A percentile compares a stretch with the other conserved stretches of the same genome.
Evolutionary conservation across 2,113 vertebrate genomes (phyloP).

Genomic region (Dermatemys mawii): DNA sequence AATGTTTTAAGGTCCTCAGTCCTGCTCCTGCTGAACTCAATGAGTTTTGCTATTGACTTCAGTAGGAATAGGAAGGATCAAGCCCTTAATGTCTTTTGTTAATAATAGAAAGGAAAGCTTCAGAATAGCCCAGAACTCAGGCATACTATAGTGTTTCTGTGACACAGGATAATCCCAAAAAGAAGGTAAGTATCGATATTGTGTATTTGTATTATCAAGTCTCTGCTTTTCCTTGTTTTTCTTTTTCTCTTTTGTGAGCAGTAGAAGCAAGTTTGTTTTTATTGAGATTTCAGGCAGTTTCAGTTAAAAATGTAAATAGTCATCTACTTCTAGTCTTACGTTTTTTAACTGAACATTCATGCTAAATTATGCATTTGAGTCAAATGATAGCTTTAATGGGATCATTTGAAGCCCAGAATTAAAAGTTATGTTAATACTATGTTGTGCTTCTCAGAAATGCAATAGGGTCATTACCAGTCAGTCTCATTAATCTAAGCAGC

Average conservation of each 20-base stretch:
- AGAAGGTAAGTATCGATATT: constrained; percentile 64
- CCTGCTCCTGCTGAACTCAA: constrained; percentile 31
- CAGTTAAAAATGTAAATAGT: background rate
- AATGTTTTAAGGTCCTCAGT: constrained; percentile 19
- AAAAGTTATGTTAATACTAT: background rate
- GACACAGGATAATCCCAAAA: constrained; percentile 1
- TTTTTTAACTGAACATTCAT: background rate
- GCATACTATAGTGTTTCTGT: background rate
- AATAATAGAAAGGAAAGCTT: constrained; percentile 13
- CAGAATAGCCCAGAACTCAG: constrained; percentile 4
- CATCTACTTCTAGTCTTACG: background rate
- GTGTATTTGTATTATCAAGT: background rate
- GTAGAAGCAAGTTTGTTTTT: background rate
- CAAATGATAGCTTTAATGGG: background rate
- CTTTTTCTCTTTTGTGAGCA: constrained; percentile 1
- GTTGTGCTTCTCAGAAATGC: background rate
- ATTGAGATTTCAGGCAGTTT: background rate
- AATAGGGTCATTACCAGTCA: background rate
- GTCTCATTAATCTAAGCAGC: background rate
- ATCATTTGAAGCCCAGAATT: background rate
- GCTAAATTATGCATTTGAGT: background rate
- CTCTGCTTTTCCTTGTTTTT: background rate
- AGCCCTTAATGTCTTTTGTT: constrained; percentile 34
- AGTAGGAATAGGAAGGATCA: background rate
- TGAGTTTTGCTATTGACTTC: constrained; percentile 36